Conservation (phyloP, 2,888 invertebrate species). For the Drosophila limbata region DNA sequence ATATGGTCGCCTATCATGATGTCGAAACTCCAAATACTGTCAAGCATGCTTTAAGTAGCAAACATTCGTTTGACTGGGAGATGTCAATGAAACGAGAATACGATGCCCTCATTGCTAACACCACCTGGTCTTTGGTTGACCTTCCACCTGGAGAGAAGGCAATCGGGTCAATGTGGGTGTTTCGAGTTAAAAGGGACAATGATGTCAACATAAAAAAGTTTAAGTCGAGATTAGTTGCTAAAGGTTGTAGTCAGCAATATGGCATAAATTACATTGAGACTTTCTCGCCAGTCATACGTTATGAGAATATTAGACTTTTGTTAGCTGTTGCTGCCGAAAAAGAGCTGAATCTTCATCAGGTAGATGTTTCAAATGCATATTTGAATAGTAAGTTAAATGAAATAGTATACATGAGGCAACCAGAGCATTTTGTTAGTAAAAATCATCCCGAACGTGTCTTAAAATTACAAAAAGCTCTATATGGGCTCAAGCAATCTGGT, state of each 20-base stretch:
- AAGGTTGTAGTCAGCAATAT: slow-evolving; percentile 1
- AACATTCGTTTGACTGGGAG: slow-evolving; percentile 11
- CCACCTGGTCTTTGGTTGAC: neutral
- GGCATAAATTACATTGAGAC: neutral
- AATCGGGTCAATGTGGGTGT: slow-evolving; percentile 3
- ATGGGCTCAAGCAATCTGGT: slow-evolving; percentile 58
- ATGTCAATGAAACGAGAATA: neutral
- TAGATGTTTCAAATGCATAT: slow-evolving; percentile 54
- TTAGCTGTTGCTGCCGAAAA: slow-evolving; percentile 43
- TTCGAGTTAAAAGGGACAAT: neutral
- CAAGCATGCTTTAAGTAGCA: neutral
- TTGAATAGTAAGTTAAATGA: slow-evolving; percentile 43
- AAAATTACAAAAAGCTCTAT: slow-evolving; percentile 55
- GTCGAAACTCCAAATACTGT: neutral
- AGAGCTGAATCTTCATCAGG: slow-evolving; percentile 46
- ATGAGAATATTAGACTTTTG: slow-evolving; percentile 33
- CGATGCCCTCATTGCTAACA: neutral
- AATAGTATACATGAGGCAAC: slow-evolving; percentile 51
- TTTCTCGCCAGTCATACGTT: slow-evolving; percentile 2
- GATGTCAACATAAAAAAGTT: neutral
- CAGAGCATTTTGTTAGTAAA: slow-evolving; percentile 35
- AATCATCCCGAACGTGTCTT: slow-evolving; percentile 42
- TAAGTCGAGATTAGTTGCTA: slow-evolving; percentile 3
- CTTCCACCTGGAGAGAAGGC: neutral
- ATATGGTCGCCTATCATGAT: neutral